These are phyloP conservation scores for Cromileptes altivelis DNA, from an alignment of 2,113 vertebrate species.

Conservation along the genomic window DNA sequence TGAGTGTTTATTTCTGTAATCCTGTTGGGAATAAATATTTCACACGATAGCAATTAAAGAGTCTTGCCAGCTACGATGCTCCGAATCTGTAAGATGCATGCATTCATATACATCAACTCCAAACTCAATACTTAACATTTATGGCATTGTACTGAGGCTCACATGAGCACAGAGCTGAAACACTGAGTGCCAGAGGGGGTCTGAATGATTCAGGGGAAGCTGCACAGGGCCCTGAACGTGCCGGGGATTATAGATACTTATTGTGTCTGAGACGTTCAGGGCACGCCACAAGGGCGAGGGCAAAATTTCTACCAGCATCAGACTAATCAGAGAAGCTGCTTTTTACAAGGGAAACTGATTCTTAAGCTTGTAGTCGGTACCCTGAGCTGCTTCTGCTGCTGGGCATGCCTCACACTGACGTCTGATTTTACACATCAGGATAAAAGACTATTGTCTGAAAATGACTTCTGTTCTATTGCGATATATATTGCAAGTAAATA, in stretches of 20 bases:
- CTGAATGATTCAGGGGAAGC: conserved; percentile 47
- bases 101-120: neutral
- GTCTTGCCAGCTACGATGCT: neutral
- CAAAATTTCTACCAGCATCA: neutral
- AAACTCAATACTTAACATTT: neutral
- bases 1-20: neutral
- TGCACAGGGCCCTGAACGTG: conserved; percentile 13
- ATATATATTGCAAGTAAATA: neutral
- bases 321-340: neutral
- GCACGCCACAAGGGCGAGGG: neutral
- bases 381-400: neutral
- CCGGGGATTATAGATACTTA: conserved; percentile 8
- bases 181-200: conserved; percentile 13
- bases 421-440: neutral
- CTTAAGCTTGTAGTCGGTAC: neutral
- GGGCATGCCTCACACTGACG: neutral
- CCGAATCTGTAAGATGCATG: neutral
- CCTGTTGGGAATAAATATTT: conserved; percentile 3
- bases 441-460: neutral
- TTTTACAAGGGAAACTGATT: neutral
- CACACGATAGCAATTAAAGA: neutral
- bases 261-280: conserved; percentile 9
- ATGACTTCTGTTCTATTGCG: neutral
- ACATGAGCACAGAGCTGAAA: neutral
- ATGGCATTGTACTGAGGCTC: neutral